Percentiles rank a stretch among this genome's conserved stretches.
Conservation (phyloP, 2,888 invertebrate genomes). For the Emmelina monodactyla region DNA sequence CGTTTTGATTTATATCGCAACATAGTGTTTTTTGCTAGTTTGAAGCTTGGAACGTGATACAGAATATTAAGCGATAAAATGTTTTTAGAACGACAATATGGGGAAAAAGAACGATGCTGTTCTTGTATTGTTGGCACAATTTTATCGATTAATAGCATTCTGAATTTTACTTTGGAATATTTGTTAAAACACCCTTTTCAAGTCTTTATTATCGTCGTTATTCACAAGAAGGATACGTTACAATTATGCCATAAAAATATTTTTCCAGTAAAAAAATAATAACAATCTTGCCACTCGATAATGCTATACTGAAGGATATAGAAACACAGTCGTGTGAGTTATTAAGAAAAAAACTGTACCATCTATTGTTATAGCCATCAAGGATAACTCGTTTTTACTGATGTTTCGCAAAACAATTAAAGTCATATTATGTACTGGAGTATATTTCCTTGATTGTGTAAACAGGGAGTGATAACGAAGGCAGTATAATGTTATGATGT, state of each 20-base stretch:
- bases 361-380: slow-evolving; percentile 43
- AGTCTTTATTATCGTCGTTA: not conserved
- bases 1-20: too few relatives aligned
- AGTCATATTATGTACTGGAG: slow-evolving; percentile 19
- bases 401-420: slow-evolving; percentile 34
- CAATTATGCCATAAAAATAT: not conserved
- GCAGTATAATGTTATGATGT: too few relatives aligned
- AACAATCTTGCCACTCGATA: slow-evolving; percentile 15
- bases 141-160: too few relatives aligned
- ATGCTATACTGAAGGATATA: slow-evolving; percentile 37
- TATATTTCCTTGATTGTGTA: slow-evolving; percentile 40
- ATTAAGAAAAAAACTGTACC: slow-evolving; percentile 41
- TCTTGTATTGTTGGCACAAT: too few relatives aligned
- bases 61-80: too few relatives aligned
- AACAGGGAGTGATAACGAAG: slow-evolving; percentile 10
- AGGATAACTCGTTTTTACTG: slow-evolving; percentile 50
- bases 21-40: too few relatives aligned
- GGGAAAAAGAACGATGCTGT: too few relatives aligned
- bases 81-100: too few relatives aligned
- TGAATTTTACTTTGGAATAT: too few relatives aligned
- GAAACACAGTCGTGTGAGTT: slow-evolving; percentile 45
- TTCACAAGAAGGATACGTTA: not conserved
- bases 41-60: too few relatives aligned
- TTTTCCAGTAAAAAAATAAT: slow-evolving; percentile 16
- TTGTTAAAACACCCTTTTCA: too few relatives aligned